phyloP scores from a whole-genome alignment of 2,113 vertebrate genomes.

The Caloenas nicobarica region DNA sequence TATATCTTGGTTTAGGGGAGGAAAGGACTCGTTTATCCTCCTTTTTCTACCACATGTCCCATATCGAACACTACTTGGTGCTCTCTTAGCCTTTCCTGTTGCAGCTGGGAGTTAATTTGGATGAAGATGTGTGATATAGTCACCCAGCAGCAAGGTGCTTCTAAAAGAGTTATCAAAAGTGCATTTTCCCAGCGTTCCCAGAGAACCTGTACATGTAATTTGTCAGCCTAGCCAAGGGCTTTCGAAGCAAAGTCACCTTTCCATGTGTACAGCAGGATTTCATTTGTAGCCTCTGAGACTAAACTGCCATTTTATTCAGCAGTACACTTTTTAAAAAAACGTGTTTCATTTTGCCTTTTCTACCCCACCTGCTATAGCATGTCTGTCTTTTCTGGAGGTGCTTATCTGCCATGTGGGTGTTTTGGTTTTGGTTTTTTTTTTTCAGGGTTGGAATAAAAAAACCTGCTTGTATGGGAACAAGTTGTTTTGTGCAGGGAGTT shows the following conservation, averaged over 20 bases:
- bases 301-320: conserved; percentile 14
- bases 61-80: accelerated
- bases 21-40: neutral
- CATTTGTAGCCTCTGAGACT: conserved; percentile 2
- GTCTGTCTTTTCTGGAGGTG: conserved; percentile 7
- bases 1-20: neutral
- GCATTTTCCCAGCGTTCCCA: neutral
- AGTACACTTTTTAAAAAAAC: neutral
- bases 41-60: neutral
- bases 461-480: neutral
- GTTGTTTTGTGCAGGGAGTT: conserved; percentile 6
- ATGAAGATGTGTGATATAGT: neutral
- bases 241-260: conserved; percentile 47
- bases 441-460: neutral
- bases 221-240: conserved; percentile 49
- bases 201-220: conserved; percentile 10
- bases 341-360: conserved; percentile 8
- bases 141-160: conserved; percentile 50
- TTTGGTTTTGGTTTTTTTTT: neutral
- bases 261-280: neutral
- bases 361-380: neutral
- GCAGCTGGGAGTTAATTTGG: neutral
- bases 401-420: neutral
- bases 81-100: neutral
- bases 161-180: conserved; percentile 21